Conservation (phyloP, 2,888 invertebrate species). For the Euplagia quadripunctaria region DNA sequence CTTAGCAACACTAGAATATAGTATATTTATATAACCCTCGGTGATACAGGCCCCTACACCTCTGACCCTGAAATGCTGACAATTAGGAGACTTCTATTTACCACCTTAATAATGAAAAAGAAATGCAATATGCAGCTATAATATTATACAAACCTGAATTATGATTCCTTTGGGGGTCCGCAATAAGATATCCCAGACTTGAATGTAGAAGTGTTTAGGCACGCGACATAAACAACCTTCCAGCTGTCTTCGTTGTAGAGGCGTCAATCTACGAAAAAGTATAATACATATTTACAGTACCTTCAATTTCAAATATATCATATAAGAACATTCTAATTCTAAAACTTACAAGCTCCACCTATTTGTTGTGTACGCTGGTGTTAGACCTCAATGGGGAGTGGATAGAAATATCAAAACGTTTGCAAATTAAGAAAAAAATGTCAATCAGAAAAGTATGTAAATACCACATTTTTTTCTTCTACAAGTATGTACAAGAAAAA, state of each 20-base stretch:
- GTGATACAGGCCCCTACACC: too few species aligned
- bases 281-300: too few species aligned
- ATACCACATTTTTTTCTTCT: too few species aligned
- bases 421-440: too few species aligned
- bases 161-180: conserved; percentile 96
- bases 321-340: background rate
- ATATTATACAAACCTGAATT: conserved; percentile 86
- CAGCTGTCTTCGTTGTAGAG: conserved; percentile 95
- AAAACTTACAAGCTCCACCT: background rate
- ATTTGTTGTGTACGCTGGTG: background rate
- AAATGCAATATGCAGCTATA: background rate
- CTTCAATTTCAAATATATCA: background rate
- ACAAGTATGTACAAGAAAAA: too few species aligned
- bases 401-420: background rate
- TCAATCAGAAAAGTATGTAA: too few species aligned
- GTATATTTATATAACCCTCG: too few species aligned
- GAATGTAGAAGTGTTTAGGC: conserved; percentile 97
- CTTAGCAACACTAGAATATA: too few species aligned
- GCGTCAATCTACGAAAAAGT: conserved; percentile 88
- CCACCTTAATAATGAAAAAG: too few species aligned
- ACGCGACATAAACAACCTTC: conserved; percentile 99
- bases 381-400: background rate
- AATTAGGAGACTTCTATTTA: background rate
- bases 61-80: too few species aligned
- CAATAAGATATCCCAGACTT: conserved; percentile 98